These are phyloP conservation scores for Sinodicranocentrus sp. DNA, from an alignment of 2,888 invertebrate genomes.

Conservation along the genomic window DNA sequence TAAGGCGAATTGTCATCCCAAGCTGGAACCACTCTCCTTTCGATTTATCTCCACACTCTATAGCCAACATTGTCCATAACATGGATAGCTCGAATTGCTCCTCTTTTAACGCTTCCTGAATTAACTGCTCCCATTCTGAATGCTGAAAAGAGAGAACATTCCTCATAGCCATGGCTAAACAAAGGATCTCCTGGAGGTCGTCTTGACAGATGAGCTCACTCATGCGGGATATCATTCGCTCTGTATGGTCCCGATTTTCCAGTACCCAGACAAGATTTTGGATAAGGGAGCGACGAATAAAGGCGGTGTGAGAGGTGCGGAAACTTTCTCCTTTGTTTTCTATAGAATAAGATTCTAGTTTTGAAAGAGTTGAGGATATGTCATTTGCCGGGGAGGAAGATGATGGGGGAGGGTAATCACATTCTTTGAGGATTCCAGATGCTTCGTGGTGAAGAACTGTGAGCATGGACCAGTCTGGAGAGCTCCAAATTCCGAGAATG, in stretches of 20 bases:
- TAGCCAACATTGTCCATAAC: conserved; percentile 71
- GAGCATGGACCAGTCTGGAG: conserved; percentile 62
- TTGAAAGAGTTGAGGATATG: neutral
- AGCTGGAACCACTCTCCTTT: conserved; percentile 62
- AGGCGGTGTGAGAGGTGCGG: conserved; percentile 42
- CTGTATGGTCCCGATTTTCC: conserved; percentile 53
- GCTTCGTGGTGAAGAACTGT: conserved; percentile 34
- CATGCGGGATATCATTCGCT: conserved; percentile 59
- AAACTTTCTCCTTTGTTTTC: conserved; percentile 40
- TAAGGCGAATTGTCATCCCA: conserved; percentile 59
- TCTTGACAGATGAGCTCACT: conserved; percentile 61
- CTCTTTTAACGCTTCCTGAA: conserved; percentile 49
- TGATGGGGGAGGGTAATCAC: conserved; percentile 33
- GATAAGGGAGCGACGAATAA: conserved; percentile 49
- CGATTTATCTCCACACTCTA: conserved; percentile 54
- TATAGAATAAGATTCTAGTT: conserved; percentile 22
- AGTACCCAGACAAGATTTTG: conserved; percentile 57
- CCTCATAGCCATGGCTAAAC: conserved; percentile 65
- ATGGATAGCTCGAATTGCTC: conserved; percentile 69
- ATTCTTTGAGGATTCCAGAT: conserved; percentile 30
- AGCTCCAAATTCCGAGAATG: conserved; percentile 63
- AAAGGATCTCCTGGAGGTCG: conserved; percentile 64
- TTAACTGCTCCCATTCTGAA: conserved; percentile 62
- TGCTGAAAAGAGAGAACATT: conserved; percentile 52
- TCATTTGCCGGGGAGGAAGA: neutral